Conservation (phyloP, 2,797 vertebrate genomes). For the Pseudochaenichthys georgianus region DNA sequence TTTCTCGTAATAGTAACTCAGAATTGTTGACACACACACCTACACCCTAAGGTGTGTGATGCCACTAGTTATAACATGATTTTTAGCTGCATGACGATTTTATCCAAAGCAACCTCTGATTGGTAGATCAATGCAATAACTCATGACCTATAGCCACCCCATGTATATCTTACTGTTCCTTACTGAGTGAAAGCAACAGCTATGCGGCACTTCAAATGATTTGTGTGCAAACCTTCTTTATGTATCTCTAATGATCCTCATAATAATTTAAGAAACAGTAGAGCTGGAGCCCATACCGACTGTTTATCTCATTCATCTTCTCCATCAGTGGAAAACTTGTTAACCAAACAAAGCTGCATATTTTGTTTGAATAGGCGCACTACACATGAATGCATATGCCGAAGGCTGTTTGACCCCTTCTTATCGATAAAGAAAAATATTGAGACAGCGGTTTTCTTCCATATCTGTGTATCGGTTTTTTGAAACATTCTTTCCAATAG, state of each 20-base stretch:
- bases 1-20: not conserved
- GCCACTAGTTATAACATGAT: too few relatives aligned
- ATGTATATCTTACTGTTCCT: too few relatives aligned
- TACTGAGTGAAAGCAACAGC: not conserved
- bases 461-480: not conserved
- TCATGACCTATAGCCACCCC: too few relatives aligned
- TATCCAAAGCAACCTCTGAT: too few relatives aligned
- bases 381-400: not conserved
- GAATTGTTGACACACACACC: not conserved
- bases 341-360: too few relatives aligned
- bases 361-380: too few relatives aligned
- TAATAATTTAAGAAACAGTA: not conserved
- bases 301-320: too few relatives aligned
- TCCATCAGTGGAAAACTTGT: too few relatives aligned
- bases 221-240: too few relatives aligned
- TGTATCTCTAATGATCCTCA: not conserved
- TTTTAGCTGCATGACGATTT: too few relatives aligned
- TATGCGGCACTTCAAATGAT: not conserved
- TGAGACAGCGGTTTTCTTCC: not conserved
- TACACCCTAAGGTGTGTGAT: not conserved
- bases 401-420: not conserved
- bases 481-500: not conserved
- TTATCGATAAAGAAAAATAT: not conserved
- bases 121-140: too few relatives aligned
- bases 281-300: not conserved